Evolutionary conservation across 2,113 vertebrate species (phyloP).

Genomic region (Dasyornis broadbenti): DNA sequence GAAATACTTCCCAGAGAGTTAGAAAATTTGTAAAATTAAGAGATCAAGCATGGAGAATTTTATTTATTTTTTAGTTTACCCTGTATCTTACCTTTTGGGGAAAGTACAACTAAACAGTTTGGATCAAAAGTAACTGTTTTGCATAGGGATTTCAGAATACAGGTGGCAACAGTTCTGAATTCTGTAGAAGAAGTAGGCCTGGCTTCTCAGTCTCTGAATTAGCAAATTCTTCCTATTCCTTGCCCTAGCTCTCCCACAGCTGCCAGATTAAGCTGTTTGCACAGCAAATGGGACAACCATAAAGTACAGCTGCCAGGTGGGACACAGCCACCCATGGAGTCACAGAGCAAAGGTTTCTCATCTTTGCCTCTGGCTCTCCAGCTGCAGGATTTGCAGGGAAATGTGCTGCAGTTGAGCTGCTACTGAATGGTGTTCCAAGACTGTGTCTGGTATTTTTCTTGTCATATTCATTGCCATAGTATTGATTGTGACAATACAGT

Average conservation of each 20-base stretch:
- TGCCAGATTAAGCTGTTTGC: neutral
- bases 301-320: neutral
- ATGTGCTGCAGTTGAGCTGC: neutral
- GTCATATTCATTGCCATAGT: neutral
- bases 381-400: neutral
- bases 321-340: neutral
- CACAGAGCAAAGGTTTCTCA: neutral
- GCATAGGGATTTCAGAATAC: neutral
- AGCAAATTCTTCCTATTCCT: neutral
- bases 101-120: neutral
- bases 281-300: neutral
- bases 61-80: neutral
- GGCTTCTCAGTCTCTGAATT: neutral
- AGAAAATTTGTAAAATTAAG: neutral
- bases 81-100: neutral
- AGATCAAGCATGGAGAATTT: neutral
- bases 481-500: neutral
- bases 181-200: neutral
- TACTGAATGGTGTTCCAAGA: neutral
- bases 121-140: neutral
- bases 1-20: neutral
- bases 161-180: neutral
- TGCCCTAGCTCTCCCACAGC: neutral
- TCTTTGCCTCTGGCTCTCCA: neutral
- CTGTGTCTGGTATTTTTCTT: neutral